These are phyloP conservation scores for Danionella cerebrum DNA, from an alignment of 2,113 vertebrate species.

Conservation along the genomic window DNA sequence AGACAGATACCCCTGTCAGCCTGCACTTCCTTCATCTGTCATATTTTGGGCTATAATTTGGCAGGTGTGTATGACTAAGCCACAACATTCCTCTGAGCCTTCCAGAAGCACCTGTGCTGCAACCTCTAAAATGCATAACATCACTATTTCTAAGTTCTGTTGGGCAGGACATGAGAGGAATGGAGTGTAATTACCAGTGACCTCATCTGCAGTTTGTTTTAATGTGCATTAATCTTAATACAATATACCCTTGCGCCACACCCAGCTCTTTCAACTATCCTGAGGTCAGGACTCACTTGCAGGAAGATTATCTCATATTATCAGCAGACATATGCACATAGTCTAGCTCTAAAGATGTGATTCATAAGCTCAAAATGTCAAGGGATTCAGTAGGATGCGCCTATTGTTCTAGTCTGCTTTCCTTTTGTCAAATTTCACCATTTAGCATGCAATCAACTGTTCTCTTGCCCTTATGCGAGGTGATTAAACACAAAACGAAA, in stretches of 20 bases:
- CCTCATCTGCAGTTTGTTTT: slow-evolving; percentile 10
- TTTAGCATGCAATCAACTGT: background rate
- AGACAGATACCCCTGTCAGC: slow-evolving; percentile 21
- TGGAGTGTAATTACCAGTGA: slow-evolving; percentile 18
- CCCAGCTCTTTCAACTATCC: background rate
- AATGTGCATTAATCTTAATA: no score
- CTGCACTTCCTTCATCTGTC: background rate
- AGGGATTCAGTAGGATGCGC: slow-evolving; percentile 1
- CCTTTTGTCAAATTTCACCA: background rate
- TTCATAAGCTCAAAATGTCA: slow-evolving; percentile 27
- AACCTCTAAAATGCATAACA: slow-evolving; percentile 11
- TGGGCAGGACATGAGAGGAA: background rate
- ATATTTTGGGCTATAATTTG: slow-evolving; percentile 19
- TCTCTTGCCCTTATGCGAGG: background rate
- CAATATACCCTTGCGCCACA: no score
- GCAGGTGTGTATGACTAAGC: slow-evolving; percentile 34
- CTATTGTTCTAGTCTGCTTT: background rate
- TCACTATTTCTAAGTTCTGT: background rate
- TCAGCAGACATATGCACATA: background rate
- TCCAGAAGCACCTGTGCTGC: slow-evolving; percentile 26
- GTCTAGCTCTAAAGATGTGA: slow-evolving; percentile 7
- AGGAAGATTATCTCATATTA: slow-evolving; percentile 8
- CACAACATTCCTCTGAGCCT: background rate
- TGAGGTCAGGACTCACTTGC: slow-evolving; percentile 4
- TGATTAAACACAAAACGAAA: background rate